Evolutionary conservation across 2,797 vertebrate species (phyloP), one percentile per base, ranked within the genome.

Genomic region (Neoniphon sammara): DNA sequence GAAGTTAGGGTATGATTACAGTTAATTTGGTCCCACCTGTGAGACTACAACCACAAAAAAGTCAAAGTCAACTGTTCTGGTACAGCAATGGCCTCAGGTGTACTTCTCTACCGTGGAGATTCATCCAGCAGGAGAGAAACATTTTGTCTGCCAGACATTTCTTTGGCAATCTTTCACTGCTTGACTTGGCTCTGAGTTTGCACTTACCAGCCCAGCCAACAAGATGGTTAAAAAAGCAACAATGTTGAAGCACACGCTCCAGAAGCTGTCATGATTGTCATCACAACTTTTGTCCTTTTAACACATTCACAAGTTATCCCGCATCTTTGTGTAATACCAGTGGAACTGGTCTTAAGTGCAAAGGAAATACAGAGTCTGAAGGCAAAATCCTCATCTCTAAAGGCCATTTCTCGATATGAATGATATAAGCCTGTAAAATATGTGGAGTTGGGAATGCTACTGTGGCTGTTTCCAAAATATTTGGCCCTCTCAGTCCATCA

Each of bases 121-220:
- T 85, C 87, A 88, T 93, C 91, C 85, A 89, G 86, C 84, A 85
- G 89, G 91, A 90, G 89, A 89, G 89, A 83, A 66, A 56, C 57
- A 60, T 60, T 73, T 79, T 84, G 81, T 70, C 71, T 93, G 92
- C 91, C 93, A 94, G 93, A 93, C 90, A 88, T 90, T 91, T 93
- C 86, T 90, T 92, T 94, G 93, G 93, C 93, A 94, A 83, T 84
- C 77, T 81, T 85, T 84, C 82, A 50, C 89, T 82, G 71, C 90
- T 89, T 88, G 83, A 81, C 88, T 93, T 93, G 92, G 90, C 93
- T 87, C 78, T 61, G 73, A 57, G 76, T 85, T 84, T 72, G 73
- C 83, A 82, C 27, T 56, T 60, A 82, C 65, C 66, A 79, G 68
- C 73, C 52, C 83, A 85, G 91, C 89, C 91, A 93, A 89, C 84